A percentile compares a stretch with the other conserved stretches of the same genome.
These are phyloP conservation scores for Ptychadena robeensis DNA, from an alignment of 2,797 vertebrate species.

Conservation along the genomic window DNA sequence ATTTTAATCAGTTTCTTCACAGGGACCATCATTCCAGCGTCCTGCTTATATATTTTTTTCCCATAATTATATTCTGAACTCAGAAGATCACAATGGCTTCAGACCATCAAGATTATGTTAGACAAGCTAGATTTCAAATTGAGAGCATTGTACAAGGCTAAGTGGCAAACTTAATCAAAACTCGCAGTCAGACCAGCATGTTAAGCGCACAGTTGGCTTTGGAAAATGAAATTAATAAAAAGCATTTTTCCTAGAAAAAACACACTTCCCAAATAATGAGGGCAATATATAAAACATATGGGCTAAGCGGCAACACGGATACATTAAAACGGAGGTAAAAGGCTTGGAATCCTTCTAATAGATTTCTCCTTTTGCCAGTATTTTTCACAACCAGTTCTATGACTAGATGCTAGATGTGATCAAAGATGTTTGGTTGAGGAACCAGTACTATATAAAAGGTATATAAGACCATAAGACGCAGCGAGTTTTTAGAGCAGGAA, in stretches of 20 bases:
- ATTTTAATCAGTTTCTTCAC: slow-evolving; percentile 46
- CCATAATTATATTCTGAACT: slow-evolving; percentile 38
- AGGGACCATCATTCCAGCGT: slow-evolving; percentile 2
- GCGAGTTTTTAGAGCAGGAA: too few relatives aligned
- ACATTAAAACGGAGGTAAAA: background rate
- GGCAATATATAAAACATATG: background rate
- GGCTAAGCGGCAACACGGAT: background rate
- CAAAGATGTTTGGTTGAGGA: too few relatives aligned
- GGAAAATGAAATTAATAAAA: slow-evolving; percentile 2
- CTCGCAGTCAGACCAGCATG: slow-evolving; percentile 23
- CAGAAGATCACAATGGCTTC: slow-evolving; percentile 41
- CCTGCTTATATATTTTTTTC: slow-evolving; percentile 20
- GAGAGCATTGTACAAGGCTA: slow-evolving; percentile 33
- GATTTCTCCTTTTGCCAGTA: too few relatives aligned
- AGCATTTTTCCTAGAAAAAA: slow-evolving; percentile 6
- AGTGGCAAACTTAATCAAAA: slow-evolving; percentile 38
- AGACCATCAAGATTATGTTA: slow-evolving; percentile 50
- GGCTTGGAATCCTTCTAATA: too few relatives aligned
- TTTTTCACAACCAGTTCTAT: too few relatives aligned
- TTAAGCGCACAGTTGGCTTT: background rate
- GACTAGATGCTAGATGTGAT: too few relatives aligned
- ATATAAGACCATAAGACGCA: too few relatives aligned
- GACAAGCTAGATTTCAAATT: slow-evolving; percentile 30
- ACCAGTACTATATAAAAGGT: too few relatives aligned
- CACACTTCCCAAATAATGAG: background rate